Percentiles rank a stretch among this genome's conserved stretches.
These are phyloP conservation scores for Acanthacorydalis orientalis DNA, from an alignment of 2,888 invertebrate genomes.

Conservation along the genomic window DNA sequence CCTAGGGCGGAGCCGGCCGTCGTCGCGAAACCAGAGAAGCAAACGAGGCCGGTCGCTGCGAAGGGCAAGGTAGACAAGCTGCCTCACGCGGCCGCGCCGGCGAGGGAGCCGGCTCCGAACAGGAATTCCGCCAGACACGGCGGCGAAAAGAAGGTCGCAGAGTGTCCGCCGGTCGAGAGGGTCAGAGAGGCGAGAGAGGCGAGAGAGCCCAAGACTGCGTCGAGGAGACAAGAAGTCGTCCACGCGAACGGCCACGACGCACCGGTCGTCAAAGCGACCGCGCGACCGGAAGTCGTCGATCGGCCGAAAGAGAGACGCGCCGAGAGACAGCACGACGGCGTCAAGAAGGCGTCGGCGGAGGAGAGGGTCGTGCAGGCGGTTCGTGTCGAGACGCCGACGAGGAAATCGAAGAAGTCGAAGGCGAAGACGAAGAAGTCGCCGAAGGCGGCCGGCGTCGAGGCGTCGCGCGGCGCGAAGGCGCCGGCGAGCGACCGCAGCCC, in stretches of 20 bases:
- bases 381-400: slow-evolving; percentile 2
- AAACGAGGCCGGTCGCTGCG: no score
- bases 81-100: no score
- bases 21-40: no score
- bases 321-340: slow-evolving; percentile 5
- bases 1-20: not conserved
- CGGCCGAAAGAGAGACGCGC: not conserved
- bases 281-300: not conserved
- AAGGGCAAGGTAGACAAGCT: no score
- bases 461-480: slow-evolving; percentile 4
- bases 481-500: not conserved
- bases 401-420: slow-evolving; percentile 5
- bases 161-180: no score
- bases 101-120: no score
- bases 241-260: not conserved
- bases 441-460: no score
- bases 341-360: not conserved
- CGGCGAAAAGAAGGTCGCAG: no score
- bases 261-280: not conserved
- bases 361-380: not conserved
- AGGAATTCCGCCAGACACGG: no score
- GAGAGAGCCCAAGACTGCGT: not conserved
- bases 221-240: not conserved
- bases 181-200: not conserved
- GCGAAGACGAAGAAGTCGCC: not conserved